phyloP scores from a whole-genome alignment of 2,797 vertebrate genomes.

The Schizopygopsis malacanthus region DNA sequence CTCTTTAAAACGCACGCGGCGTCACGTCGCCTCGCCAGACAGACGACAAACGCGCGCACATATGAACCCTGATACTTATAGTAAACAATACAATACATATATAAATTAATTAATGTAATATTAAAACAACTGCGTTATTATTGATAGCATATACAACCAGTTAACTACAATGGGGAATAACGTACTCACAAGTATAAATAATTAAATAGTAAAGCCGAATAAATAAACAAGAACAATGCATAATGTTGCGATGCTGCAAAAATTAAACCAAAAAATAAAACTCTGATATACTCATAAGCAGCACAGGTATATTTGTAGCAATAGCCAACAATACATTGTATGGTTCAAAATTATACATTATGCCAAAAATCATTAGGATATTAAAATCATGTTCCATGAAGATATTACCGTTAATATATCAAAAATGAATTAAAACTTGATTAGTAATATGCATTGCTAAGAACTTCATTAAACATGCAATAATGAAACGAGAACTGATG shows the following conservation, averaged over 20 bases:
- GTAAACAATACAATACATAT: not conserved
- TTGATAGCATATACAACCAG: not conserved
- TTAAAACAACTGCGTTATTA: not conserved
- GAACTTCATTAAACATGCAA: not conserved
- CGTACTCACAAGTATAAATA: not conserved
- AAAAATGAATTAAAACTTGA: not conserved
- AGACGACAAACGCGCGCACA: not conserved
- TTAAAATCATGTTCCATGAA: not conserved
- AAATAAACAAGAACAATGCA: not conserved
- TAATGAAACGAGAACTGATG: not conserved
- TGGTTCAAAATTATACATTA: not conserved
- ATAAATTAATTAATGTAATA: no score
- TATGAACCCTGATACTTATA: not conserved
- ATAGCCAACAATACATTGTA: no score
- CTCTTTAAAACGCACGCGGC: slow-evolving; percentile 59
- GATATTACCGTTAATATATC: not conserved
- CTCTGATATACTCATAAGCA: not conserved
- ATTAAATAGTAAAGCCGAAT: not conserved
- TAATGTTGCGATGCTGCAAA: not conserved
- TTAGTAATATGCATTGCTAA: not conserved
- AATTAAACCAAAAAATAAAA: not conserved
- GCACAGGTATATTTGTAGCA: not conserved
- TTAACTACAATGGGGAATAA: not conserved
- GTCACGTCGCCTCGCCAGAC: slow-evolving; percentile 38
- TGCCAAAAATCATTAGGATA: no score